phyloP scores from a whole-genome alignment of 2,888 invertebrate genomes.

The Nesidiocoris tenuis region DNA sequence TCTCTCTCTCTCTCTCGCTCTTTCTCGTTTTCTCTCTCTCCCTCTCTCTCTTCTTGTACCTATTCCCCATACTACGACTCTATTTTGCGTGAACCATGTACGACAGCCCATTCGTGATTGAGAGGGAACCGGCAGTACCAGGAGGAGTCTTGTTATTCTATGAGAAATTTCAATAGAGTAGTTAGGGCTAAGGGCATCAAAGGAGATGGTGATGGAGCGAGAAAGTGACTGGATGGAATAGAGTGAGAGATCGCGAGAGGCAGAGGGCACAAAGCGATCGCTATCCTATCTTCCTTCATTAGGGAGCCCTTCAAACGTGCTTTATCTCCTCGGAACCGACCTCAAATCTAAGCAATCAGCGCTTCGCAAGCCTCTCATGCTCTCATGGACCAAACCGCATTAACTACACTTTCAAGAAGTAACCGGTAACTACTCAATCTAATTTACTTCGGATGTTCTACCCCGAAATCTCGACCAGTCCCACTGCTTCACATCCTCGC shows the following conservation, averaged over 20 bases:
- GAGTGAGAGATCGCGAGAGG: not conserved
- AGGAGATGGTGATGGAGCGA: not conserved
- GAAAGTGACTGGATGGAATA: too few species aligned
- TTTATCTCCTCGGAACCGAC: conserved; percentile 39
- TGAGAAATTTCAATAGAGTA: conserved; percentile 39
- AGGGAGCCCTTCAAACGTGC: conserved; percentile 34
- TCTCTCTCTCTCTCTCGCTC: too few species aligned
- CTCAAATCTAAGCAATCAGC: conserved; percentile 40
- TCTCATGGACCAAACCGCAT: conserved; percentile 37
- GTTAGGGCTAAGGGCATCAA: conserved; percentile 26
- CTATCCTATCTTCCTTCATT: conserved; percentile 39
- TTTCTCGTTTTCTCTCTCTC: too few species aligned
- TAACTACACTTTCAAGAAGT: conserved; percentile 40
- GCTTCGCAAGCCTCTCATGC: conserved; percentile 27
- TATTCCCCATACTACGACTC: too few species aligned
- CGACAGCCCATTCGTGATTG: too few species aligned
- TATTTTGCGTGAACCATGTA: too few species aligned
- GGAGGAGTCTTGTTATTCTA: conserved; percentile 29
- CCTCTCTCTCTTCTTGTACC: too few species aligned
- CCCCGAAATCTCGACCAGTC: not conserved
- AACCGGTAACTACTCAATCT: conserved; percentile 41
- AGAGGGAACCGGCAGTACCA: too few species aligned
- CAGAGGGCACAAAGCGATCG: conserved; percentile 36
- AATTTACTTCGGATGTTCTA: conserved; percentile 30
- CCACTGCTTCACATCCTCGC: not conserved